These are phyloP conservation scores for Leucoraja ocellata DNA, from an alignment of 2,797 vertebrate species.

Conservation along the genomic window DNA sequence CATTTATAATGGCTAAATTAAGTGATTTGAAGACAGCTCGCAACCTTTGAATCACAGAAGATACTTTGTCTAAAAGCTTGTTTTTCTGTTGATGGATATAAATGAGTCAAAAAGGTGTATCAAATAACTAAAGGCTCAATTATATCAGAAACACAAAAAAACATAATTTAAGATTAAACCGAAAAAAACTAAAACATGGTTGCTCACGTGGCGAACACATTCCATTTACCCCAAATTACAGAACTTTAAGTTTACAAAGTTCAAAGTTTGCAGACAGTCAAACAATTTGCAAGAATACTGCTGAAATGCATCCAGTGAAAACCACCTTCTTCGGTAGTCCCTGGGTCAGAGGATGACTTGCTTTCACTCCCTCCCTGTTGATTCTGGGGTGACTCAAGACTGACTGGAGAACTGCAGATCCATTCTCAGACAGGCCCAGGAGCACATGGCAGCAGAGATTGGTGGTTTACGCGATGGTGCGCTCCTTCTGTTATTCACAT, in stretches of 20 bases:
- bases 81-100: background rate
- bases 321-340: background rate
- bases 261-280: background rate
- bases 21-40: background rate
- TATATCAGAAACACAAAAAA: background rate
- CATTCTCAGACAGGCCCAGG: too few relatives aligned
- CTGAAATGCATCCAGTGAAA: background rate
- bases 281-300: background rate
- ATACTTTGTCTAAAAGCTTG: background rate
- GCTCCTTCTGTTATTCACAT: too few relatives aligned
- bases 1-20: background rate
- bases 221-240: background rate
- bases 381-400: too few relatives aligned
- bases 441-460: too few relatives aligned
- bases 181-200: too few relatives aligned
- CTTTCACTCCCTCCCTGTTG: too few relatives aligned
- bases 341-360: too few relatives aligned
- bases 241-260: background rate
- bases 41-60: background rate
- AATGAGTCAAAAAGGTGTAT: background rate
- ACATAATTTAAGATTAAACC: background rate
- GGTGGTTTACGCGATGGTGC: too few relatives aligned
- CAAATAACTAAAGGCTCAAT: constrained; percentile 2
- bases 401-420: too few relatives aligned
- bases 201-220: background rate